Evolutionary conservation across 2,888 invertebrate species (phyloP).

Genomic region (Selenia dentaria): DNA sequence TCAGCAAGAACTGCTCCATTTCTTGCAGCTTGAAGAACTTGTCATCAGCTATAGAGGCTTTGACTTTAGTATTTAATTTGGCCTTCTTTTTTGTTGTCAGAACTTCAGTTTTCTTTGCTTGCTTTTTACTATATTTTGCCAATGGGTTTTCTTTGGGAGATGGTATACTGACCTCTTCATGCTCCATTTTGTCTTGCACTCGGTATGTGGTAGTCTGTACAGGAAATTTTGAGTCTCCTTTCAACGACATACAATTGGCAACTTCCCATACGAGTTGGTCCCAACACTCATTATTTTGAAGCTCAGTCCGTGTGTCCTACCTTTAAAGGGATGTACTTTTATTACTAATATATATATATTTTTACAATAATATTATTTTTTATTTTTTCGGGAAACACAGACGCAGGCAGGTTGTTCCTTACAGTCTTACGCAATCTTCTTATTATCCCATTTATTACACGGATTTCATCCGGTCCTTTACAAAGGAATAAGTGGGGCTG

Average conservation of each 20-base stretch:
- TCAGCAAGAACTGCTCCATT: conserved; percentile 92
- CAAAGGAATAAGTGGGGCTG: too few relatives aligned
- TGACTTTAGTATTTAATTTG: conserved; percentile 35
- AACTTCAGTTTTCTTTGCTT: conserved; percentile 18
- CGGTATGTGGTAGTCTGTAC: conserved; percentile 49
- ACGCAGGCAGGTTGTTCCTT: too few relatives aligned
- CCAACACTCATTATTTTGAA: conserved; percentile 88
- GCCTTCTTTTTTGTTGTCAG: conserved; percentile 36
- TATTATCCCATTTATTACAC: too few relatives aligned
- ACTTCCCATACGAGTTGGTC: conserved; percentile 83
- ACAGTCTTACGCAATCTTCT: too few relatives aligned
- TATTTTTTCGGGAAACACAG: too few relatives aligned
- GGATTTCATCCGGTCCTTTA: too few relatives aligned
- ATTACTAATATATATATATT: too few relatives aligned
- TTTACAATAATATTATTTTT: too few relatives aligned
- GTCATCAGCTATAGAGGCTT: conserved; percentile 92
- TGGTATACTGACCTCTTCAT: neutral
- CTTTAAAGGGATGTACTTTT: too few relatives aligned
- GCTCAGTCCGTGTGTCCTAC: too few relatives aligned
- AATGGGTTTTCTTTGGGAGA: conserved; percentile 22
- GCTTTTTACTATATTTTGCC: conserved; percentile 24
- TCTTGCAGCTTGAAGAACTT: conserved; percentile 95
- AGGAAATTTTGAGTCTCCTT: conserved; percentile 65
- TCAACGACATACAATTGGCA: conserved; percentile 83
- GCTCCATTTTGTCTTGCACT: neutral